Conservation (phyloP, 2,888 invertebrate species). For the Papilio demoleus region DNA sequence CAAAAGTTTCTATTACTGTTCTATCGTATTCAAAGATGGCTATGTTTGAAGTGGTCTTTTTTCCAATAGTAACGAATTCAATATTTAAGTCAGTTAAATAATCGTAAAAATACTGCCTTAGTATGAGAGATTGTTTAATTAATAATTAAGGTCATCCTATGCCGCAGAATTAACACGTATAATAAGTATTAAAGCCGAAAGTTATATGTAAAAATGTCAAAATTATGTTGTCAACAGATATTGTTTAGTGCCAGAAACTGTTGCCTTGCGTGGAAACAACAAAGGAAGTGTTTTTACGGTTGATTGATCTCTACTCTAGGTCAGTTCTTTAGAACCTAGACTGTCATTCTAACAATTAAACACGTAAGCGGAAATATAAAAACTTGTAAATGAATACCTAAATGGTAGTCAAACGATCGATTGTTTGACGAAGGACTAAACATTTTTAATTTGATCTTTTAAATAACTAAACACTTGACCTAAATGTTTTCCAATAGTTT, state of each 20-base stretch:
- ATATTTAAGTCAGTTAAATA: no score
- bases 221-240: not conserved
- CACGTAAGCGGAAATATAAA: slow-evolving; percentile 6
- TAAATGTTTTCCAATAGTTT: not conserved
- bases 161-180: no score
- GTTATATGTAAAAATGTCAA: not conserved
- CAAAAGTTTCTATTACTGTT: no score
- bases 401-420: not conserved
- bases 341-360: not conserved
- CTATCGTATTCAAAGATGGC: no score
- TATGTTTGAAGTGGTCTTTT: no score
- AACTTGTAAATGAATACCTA: not conserved
- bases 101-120: no score
- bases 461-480: not conserved
- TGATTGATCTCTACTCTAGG: not conserved
- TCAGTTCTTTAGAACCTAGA: slow-evolving; percentile 1
- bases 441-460: not conserved
- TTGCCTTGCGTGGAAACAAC: not conserved
- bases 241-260: not conserved
- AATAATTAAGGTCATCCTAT: no score
- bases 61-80: no score
- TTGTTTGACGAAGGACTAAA: not conserved
- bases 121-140: no score
- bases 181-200: no score
- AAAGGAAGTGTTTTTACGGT: slow-evolving; percentile 7